Evolutionary conservation across 2,797 vertebrate species (phyloP).

Genomic region (Gobionotothen gibberifrons): DNA sequence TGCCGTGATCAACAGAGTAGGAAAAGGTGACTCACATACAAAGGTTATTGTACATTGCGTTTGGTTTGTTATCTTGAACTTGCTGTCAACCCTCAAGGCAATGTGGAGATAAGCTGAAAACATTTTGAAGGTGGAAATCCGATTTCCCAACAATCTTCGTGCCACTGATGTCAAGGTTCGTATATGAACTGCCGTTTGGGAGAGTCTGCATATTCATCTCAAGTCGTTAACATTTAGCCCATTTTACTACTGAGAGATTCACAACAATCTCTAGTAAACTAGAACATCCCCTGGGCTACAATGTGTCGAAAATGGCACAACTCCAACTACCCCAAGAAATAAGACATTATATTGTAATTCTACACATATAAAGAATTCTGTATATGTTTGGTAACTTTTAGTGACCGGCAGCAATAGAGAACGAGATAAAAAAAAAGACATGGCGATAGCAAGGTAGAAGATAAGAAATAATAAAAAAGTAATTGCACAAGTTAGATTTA

Average conservation of each 20-base stretch:
- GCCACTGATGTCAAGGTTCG: neutral
- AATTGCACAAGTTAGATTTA: too few species aligned
- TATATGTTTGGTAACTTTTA: too few species aligned
- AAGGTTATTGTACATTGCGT: neutral
- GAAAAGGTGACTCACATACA: neutral
- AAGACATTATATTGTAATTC: too few species aligned
- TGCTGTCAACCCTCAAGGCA: neutral
- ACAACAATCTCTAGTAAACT: neutral
- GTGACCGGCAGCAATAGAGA: too few species aligned
- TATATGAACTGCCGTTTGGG: neutral
- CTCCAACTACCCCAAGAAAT: neutral
- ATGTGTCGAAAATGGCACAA: neutral
- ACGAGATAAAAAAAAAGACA: too few species aligned
- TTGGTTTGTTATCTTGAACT: neutral
- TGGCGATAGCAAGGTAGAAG: too few species aligned
- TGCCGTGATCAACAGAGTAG: neutral
- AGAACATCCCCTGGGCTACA: neutral
- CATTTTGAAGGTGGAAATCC: neutral
- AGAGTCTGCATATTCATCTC: neutral
- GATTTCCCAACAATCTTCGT: neutral
- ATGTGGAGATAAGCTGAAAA: conserved; percentile 4
- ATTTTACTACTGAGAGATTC: neutral
- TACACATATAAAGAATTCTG: too few species aligned
- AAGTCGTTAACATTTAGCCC: conserved; percentile 13
- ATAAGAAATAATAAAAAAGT: too few species aligned